Conservation (phyloP, 2,797 vertebrate genomes). For the Euphonia xanthogaster region DNA sequence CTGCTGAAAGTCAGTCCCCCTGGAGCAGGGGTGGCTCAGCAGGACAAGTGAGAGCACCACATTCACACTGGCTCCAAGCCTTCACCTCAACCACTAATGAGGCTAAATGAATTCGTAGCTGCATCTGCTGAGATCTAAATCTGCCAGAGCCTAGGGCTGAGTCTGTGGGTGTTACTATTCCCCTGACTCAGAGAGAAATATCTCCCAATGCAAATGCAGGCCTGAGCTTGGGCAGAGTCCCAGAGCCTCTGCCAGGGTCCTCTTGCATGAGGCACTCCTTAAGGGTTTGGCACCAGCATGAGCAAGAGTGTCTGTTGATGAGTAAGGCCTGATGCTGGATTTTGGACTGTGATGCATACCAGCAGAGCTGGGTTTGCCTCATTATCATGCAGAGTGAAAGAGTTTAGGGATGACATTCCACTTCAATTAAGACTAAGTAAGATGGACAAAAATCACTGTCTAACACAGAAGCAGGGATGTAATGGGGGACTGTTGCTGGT, state of each 20-base stretch:
- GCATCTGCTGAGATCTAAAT: constrained; percentile 50
- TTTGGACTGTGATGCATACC: background rate
- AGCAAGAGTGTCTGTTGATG: background rate
- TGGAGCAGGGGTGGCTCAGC: background rate
- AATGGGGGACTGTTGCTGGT: background rate
- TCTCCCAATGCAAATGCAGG: background rate
- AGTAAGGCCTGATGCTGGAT: constrained; percentile 22
- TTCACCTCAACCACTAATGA: background rate
- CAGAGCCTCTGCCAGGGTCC: background rate
- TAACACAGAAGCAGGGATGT: background rate
- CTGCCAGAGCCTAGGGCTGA: constrained; percentile 31
- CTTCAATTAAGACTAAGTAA: background rate
- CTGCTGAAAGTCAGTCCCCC: background rate
- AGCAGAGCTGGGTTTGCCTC: background rate
- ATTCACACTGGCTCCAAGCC: background rate
- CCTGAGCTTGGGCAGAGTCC: background rate
- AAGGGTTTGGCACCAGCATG: background rate
- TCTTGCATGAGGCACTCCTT: background rate
- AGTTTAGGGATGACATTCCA: background rate
- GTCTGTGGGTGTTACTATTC: constrained; percentile 52
- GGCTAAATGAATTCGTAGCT: constrained; percentile 22
- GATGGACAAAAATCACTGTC: background rate
- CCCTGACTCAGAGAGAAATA: constrained; percentile 59
- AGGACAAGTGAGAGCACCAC: background rate
- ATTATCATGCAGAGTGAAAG: background rate